Base-by-base conservation (phyloP, 2,113 vertebrate genomes). In the Otus sunia region DNA sequence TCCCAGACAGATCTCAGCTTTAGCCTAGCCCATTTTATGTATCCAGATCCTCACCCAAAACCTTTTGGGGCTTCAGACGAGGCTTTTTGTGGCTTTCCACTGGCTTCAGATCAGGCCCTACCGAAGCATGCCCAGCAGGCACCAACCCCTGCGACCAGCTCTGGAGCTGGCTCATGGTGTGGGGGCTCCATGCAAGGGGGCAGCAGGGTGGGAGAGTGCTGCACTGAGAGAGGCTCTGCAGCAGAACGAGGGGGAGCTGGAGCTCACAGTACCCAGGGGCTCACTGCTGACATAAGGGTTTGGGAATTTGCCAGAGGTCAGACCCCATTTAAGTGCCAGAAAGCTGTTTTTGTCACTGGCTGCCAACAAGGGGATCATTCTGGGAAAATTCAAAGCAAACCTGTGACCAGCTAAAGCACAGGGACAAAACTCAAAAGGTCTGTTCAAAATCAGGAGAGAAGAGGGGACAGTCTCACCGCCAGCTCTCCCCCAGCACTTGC, bases 161-260 rank as follows among this genome's bases (percentile, higher is more conserved):
- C 68, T n/a, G 8, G 4, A 18, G 22, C 18, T 15, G 58, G 53
- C 29, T 72, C 39, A 19, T 2, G 2, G 66, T 0, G 0, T 3
- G 73, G 45, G 41, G 62, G 18, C 50, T 45, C 26, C 7, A 32
- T 9, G 10, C 43, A 12, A 12, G 0, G 1, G 15, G 6, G 32
- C 12, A 88, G 71, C 27, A 16, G 47, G 59, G 39, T 43, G 45
- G 17, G 7, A 13, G 8, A 7, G 21, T 64, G 53, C 62, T 67
- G 39, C 1, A 2, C n/a, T 55, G 64, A 17, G 72, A 63, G n/a
- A 72, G 43, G 67, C 36, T 73, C 71, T 37, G 60, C 53, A 73
- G 47, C n/a, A 45, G 59, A 37, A 63, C 0, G 3, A 91, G 37
- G 12, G 36, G 26, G 47, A 77, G 32, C 32, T 41, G n/a, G 23